These are phyloP conservation scores for Leptopilina clavipes DNA, from an alignment of 1,140 invertebrate genomes.

Conservation along the genomic window DNA sequence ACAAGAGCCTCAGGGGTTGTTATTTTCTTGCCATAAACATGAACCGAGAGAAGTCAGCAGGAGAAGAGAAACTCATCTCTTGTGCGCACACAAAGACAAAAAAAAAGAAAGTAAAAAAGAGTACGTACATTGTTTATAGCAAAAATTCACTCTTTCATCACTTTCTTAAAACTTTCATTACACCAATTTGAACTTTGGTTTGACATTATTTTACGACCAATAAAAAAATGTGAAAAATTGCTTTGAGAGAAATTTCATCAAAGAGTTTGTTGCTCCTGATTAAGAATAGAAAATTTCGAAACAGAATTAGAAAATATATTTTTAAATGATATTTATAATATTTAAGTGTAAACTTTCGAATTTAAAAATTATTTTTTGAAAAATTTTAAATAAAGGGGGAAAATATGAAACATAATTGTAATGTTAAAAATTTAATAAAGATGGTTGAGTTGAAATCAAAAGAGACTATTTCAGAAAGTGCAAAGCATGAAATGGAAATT, in stretches of 20 bases:
- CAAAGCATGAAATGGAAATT: constrained; percentile 14
- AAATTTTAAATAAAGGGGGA: too few relatives aligned
- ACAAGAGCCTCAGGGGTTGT: background rate
- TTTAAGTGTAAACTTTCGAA: too few relatives aligned
- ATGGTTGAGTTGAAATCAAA: constrained; percentile 13
- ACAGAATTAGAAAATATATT: too few relatives aligned
- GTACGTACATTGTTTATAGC: background rate
- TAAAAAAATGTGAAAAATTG: background rate
- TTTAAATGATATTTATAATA: too few relatives aligned
- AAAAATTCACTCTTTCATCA: constrained; percentile 19
- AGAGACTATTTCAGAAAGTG: background rate
- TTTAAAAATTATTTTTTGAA: too few relatives aligned
- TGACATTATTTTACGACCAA: background rate
- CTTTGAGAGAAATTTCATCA: too few relatives aligned
- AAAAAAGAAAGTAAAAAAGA: background rate
- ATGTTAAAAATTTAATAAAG: too few relatives aligned
- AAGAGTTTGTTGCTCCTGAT: too few relatives aligned
- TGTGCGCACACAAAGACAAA: background rate
- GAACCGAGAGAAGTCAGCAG: background rate
- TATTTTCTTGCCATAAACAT: constrained; percentile 15
- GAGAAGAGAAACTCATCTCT: constrained; percentile 15
- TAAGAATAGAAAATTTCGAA: too few relatives aligned
- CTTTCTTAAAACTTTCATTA: constrained; percentile 16
- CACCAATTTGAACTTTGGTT: constrained; percentile 5
- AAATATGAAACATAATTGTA: background rate